Evolutionary conservation across 2,113 vertebrate genomes (phyloP).

Genomic region (Percopsis transmontana): DNA sequence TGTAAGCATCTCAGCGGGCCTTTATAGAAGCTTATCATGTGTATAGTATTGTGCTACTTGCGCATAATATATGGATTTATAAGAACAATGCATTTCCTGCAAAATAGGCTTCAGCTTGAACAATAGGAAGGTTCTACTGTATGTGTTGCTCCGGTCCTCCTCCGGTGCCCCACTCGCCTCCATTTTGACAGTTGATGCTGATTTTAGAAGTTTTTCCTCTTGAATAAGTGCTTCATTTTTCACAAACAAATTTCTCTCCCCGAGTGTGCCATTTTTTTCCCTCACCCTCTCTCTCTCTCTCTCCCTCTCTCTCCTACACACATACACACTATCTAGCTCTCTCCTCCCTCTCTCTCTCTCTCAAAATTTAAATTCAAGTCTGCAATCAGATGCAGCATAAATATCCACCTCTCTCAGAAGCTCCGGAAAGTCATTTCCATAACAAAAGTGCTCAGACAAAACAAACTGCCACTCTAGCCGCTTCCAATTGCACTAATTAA

Average conservation of each 20-base stretch:
- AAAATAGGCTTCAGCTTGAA: slow-evolving; percentile 43
- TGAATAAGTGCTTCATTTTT: slow-evolving; percentile 72
- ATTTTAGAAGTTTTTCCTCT: slow-evolving; percentile 56
- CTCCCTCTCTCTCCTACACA: slow-evolving; percentile 29
- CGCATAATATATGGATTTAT: slow-evolving; percentile 46
- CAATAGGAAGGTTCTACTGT: slow-evolving; percentile 21
- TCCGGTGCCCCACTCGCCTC: slow-evolving; percentile 36
- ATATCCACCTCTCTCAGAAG: slow-evolving; percentile 73
- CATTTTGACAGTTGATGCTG: slow-evolving; percentile 58
- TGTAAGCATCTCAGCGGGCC: slow-evolving; percentile 26
- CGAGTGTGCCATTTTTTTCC: slow-evolving; percentile 48
- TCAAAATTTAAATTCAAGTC: slow-evolving; percentile 65
- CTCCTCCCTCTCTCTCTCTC: slow-evolving; percentile 18
- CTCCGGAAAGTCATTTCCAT: slow-evolving; percentile 75
- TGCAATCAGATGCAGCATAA: slow-evolving; percentile 76
- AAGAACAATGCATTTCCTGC: slow-evolving; percentile 43
- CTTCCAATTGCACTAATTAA: slow-evolving; percentile 76
- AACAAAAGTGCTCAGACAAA: slow-evolving; percentile 74
- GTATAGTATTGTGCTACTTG: slow-evolving; percentile 8
- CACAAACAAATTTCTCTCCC: slow-evolving; percentile 66
- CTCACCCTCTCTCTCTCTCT: slow-evolving; percentile 20
- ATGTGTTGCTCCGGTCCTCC: slow-evolving; percentile 7
- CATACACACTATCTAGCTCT: slow-evolving; percentile 8
- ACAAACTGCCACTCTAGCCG: slow-evolving; percentile 69
- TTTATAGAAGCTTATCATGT: slow-evolving; percentile 32